A percentile compares a stretch with the other conserved stretches of the same genome.
Conservation (phyloP, 2,113 vertebrate species). For the Steatornis caripensis region DNA sequence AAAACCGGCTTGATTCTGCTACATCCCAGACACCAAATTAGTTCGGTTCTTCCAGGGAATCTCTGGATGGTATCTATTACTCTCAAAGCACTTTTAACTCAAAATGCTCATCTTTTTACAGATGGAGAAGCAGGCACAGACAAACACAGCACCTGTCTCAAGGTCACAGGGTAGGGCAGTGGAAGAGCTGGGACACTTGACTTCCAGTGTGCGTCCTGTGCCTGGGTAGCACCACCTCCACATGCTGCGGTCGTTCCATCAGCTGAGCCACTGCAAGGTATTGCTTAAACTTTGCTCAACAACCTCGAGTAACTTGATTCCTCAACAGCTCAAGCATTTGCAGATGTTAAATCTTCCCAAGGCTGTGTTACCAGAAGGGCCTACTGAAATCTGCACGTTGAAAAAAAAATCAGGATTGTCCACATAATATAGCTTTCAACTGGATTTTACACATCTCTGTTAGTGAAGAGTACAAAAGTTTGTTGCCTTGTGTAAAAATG, state of each 20-base stretch:
- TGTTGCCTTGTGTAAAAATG: background rate
- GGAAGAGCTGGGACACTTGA: background rate
- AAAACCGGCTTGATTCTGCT: background rate
- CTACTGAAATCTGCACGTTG: background rate
- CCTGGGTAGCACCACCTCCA: background rate
- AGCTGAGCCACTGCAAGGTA: background rate
- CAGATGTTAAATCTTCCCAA: background rate
- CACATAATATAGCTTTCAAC: background rate
- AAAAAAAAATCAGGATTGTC: background rate
- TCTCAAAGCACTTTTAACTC: background rate
- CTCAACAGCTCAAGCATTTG: background rate
- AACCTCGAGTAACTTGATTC: background rate
- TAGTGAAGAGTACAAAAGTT: background rate
- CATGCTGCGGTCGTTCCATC: background rate
- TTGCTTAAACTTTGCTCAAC: background rate
- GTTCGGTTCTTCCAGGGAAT: background rate
- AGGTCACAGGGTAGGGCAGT: background rate
- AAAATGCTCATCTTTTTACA: background rate
- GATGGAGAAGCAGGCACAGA: background rate
- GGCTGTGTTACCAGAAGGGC: background rate
- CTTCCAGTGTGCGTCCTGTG: background rate
- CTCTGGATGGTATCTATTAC: background rate
- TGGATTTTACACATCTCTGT: background rate
- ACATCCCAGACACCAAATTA: background rate
- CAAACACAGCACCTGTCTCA: background rate